phyloP scores from a whole-genome alignment of 2,113 vertebrate genomes.

The Mirza zaza region DNA sequence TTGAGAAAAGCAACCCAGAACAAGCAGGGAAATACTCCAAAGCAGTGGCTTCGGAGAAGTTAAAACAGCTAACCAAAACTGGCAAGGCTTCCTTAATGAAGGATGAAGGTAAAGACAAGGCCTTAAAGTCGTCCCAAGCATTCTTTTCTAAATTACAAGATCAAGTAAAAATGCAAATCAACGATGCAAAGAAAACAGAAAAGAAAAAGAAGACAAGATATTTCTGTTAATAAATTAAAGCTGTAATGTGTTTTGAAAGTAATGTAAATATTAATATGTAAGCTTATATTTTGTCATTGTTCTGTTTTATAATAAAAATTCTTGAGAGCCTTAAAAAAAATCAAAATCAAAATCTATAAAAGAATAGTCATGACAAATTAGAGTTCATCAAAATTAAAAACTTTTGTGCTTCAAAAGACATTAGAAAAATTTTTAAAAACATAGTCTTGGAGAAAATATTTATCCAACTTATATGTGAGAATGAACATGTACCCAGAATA shows the following conservation, averaged over 20 bases:
- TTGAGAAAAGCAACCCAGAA: too few relatives aligned
- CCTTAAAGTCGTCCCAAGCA: slow-evolving; percentile 93
- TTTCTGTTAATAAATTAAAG: slow-evolving; percentile 94
- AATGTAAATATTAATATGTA: slow-evolving; percentile 70
- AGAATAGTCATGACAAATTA: neutral
- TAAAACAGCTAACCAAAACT: too few relatives aligned
- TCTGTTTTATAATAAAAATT: slow-evolving; percentile 58
- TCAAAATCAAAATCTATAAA: neutral
- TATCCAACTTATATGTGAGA: neutral
- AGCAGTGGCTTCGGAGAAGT: too few relatives aligned
- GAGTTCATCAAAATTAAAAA: neutral
- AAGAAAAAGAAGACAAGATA: slow-evolving; percentile 87
- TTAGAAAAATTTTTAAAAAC: neutral
- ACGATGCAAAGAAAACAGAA: slow-evolving; percentile 84
- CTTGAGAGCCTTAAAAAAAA: neutral
- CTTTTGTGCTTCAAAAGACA: neutral
- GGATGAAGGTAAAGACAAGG: slow-evolving; percentile 96
- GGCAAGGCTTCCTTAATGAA: too few relatives aligned
- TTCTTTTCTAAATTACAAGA: slow-evolving; percentile 98
- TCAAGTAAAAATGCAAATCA: slow-evolving; percentile 96
- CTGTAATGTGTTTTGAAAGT: slow-evolving; percentile 82
- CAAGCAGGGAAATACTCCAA: too few relatives aligned
- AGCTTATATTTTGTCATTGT: neutral
- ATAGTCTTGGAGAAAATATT: neutral
- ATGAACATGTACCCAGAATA: neutral